Evolutionary conservation across 2,797 vertebrate species (phyloP), one percentile per base, ranked within the genome.

Genomic region (Gymnoscopelus microlampas): DNA sequence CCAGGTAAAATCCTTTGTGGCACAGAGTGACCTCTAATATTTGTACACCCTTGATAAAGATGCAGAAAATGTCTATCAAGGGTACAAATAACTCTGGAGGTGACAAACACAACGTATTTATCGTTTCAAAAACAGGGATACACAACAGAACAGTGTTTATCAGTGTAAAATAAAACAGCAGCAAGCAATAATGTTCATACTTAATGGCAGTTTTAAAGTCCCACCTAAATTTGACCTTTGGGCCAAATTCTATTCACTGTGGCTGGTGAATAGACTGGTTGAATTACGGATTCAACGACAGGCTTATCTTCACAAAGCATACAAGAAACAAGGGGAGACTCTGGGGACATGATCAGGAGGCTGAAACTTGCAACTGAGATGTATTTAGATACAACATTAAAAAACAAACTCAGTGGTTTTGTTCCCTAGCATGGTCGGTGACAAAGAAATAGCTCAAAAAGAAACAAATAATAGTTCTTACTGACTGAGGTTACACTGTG

Each of bases 401-500:
- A 50, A 66, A 66, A 53, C n/a, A 44, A 19, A 70, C 61, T 73
- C 29, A 50, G 73, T 59, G 68, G 68, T 73, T 68, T 71, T 10
- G 70, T 50, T 78, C 26, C 47, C 32, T 14, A 70, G 63, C 51
- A 74, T 60, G 63, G 39, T 44, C 24, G 77, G 51, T 39, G 55
- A 58, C 32, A n/a, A 66, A 50, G 13, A 66, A 74, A 79, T 35
- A 67, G 47, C 32, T 32, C 24, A 24, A 23, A 47, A 35, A 7
- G 23, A 49, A 57, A 57, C n/a, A 58, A 48, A 49, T 11, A 24
- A 24, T 10, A 4, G 5, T 24, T 54, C 12, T 75, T 29, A 63
- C 29, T 29, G 77, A 39, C 63, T 71, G 13, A 44, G 39, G 39
- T 44, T 47, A 69, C 53, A 63, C 48, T 55, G 49, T n/a, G 63